These are phyloP conservation scores for Heliothis virescens DNA, from an alignment of 1,140 invertebrate genomes.

Conservation along the genomic window DNA sequence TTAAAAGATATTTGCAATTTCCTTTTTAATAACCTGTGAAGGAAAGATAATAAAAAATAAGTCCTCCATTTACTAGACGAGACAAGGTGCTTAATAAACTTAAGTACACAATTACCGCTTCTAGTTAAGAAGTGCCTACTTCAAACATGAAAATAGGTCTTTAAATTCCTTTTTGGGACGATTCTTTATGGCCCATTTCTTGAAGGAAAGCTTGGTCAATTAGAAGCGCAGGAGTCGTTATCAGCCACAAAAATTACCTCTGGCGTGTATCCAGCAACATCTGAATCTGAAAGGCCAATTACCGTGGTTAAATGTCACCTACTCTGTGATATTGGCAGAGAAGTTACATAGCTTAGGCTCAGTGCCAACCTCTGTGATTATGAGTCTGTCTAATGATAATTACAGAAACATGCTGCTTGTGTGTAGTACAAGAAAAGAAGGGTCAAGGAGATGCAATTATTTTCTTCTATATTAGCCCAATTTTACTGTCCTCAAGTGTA, in stretches of 20 bases:
- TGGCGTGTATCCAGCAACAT: constrained; percentile 52
- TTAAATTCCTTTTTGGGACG: background rate
- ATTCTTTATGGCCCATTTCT: background rate
- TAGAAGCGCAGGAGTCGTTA: constrained; percentile 19
- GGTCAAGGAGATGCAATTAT: background rate
- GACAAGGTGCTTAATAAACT: background rate
- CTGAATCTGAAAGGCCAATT: constrained; percentile 52
- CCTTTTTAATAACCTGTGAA: too few species aligned
- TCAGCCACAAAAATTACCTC: constrained; percentile 47
- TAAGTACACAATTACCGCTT: background rate
- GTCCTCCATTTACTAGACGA: too few species aligned
- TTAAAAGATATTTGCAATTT: constrained; percentile 21
- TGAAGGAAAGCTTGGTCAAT: constrained; percentile 14
- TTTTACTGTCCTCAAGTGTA: too few species aligned
- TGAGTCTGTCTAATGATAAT: constrained; percentile 29
- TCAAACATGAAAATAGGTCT: background rate
- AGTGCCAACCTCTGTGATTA: constrained; percentile 48
- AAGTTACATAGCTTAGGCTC: constrained; percentile 51
- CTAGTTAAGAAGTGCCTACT: background rate
- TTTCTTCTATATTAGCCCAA: background rate
- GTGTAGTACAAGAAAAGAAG: background rate
- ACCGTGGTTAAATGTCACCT: constrained; percentile 53
- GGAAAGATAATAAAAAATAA: background rate
- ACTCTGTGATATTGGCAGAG: constrained; percentile 54
- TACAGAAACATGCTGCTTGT: constrained; percentile 8